Base-by-base conservation (phyloP, 2,797 vertebrate species). In the Mico argentatus region DNA sequence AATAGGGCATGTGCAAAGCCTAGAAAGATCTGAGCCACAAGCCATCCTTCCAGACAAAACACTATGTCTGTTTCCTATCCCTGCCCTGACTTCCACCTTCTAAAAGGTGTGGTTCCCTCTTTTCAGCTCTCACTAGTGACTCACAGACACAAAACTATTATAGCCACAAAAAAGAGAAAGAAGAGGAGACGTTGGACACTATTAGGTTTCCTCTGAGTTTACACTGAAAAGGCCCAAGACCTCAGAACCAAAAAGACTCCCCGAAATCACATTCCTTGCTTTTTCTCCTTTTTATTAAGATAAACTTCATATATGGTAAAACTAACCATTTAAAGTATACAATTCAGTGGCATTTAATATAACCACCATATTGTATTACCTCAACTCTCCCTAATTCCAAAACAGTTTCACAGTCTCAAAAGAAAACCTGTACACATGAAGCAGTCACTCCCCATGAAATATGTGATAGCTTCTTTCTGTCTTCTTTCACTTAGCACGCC, bases 1-100 rank as follows among this genome's bases (percentile, higher is more conserved):
- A 39, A 14, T 4, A 1, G 17, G 24, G 61, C 22, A 7, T 39
- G 2, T n/a, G 33, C 55, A 27, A 39, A 82, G 50, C 11, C 59
- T 14, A 7, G 59, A 33, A 46, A 75, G 84, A 27, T 13, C 46
- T 0, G 4, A n/a, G 72, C 36, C 50, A 2, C 30, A 6, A 0
- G 46, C 0, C 0, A 50, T 3, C 41, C 24, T 14, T 22, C 13
- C 20, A n/a, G 61, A 67, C 24, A 17, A 64, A 80, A 4, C 1
- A 12, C 20, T 33, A 3, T 17, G 19, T n/a, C 52, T 82, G 1
- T 14, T 13, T 36, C 22, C 81, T 1, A 0, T 6, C 70, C 57
- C 81, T 27, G 44, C 52, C 5, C 12, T 1, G 2, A 83, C 36
- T 72, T 27, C 52, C 27, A 36, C 84, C 64, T 76, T 59, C 77